Evolutionary conservation across 2,888 invertebrate genomes (phyloP), one percentile per base, ranked within the genome.

Genomic region (Helicoverpa assulta): DNA sequence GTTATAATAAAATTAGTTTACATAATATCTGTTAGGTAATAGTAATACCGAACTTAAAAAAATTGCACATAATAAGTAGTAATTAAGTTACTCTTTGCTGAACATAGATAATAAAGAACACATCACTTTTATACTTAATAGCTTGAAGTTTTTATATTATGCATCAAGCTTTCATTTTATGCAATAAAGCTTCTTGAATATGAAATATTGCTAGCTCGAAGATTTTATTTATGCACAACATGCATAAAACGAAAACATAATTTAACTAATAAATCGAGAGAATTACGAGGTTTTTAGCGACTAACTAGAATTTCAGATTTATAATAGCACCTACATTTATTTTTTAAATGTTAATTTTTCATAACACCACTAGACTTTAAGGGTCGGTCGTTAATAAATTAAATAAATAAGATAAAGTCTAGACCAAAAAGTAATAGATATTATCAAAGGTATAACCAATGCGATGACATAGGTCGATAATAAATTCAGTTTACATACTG

Each of bases 171-270:
- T 40, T 14, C 12, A 12, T 14, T 12, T 40, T 5, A 47, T 47
- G 47, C 47, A 47, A n/a, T n/a, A 47, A 26, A 47, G 47, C n/a
- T n/a, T 47, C 47, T 47, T n/a, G 47, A 47, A 47, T 16, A 47
- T 47, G n/a, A 47, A 47, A n/a, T n/a, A 47, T 40, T 12, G 12
- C 10, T 14, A 40, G 40, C 47, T 47, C n/a, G 16, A 47, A 47
- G n/a, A 5, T n/a, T n/a, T 47, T 47, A 40, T 40, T 40, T 40
- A 14, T 40, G 14, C 40, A 40, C 40, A 12, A 14, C 40, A 40
- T 40, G 40, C 4, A 40, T 40, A 40, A 8, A 40, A 40, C 40
- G 10, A 40, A 40, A 40, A 40, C 40, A 40, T 12, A 40, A 40
- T 40, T 40, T 40, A 40, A 40, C 12, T 40, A 40, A 14, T 40